Base-by-base conservation (phyloP, 2,888 invertebrate genomes). In the Drosophila pullipes region DNA sequence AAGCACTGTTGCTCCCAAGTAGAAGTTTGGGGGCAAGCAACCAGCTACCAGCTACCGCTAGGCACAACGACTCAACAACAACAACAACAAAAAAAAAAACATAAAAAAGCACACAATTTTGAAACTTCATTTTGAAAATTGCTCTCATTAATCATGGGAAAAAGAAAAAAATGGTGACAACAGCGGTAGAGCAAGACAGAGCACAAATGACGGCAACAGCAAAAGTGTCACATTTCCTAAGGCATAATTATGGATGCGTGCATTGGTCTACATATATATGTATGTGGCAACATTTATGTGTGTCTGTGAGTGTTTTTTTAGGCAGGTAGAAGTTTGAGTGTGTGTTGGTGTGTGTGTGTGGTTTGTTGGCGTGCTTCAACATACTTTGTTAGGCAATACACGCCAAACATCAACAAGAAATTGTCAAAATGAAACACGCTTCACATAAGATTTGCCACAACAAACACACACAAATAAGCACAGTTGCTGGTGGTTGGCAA, bases 71-170 rank as follows among this genome's bases (percentile, higher is more conserved):
- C 47, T 25, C 28, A 16, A 47, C 22, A 25, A 4, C 16, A 47
- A 18, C 3, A 30, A 7, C 31, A 31, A 31, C 1, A 31, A 31
- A 0, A 9, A 31, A 0, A 30, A 9, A 31, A 31, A 31, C 31
- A 31, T 31, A 31, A 41, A n/a, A 47, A 25, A 66, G 50, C 58
- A 50, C 58, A 44, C 44, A 71, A 74, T 74, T 81, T 74, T 73
- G 66, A 76, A 85, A 84, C 83, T 89, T 78, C 71, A 83, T 85
- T 85, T 76, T 78, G n/a, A 69, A 84, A 84, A 85, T 84, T 64
- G 75, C 69, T 72, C 73, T 78, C 90, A 87, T 89, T 86, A 85
- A 87, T 86, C 90, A 86, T 75, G 66, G 54, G 68, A 66, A 68
- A 39, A 37, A 5, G n/a, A 33, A 33, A 4, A n/a, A 13, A 35